Evolutionary conservation across 1,140 invertebrate genomes (phyloP).

Genomic region (Pogonognathellus flavescens): DNA sequence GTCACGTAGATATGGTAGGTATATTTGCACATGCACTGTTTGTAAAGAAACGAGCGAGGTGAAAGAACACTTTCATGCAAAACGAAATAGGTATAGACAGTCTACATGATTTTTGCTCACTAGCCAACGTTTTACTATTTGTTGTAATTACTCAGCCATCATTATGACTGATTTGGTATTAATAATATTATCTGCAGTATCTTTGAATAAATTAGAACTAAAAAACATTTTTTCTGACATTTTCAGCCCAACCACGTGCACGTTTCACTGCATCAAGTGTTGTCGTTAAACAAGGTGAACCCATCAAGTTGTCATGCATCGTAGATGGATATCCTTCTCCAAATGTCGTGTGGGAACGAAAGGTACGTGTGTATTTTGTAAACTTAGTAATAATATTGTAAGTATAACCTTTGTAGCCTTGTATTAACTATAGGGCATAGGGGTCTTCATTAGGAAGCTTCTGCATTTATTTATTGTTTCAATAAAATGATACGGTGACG

Average conservation of each 20-base stretch:
- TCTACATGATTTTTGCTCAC: too few species aligned
- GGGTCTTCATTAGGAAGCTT: neutral
- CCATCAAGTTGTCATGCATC: conserved; percentile 67
- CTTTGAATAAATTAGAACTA: neutral
- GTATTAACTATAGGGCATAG: too few species aligned
- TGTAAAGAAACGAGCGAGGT: too few species aligned
- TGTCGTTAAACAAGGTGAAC: conserved; percentile 67
- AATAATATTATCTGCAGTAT: too few species aligned
- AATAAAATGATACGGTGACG: conserved; percentile 13
- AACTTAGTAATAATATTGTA: neutral
- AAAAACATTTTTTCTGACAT: conserved; percentile 14
- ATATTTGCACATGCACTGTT: too few species aligned
- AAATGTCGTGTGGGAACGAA: conserved; percentile 67
- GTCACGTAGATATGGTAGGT: too few species aligned
- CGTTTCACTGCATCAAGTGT: neutral
- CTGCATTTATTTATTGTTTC: neutral
- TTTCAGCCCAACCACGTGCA: conserved; percentile 52
- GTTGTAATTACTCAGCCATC: too few species aligned
- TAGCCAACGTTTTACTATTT: too few species aligned
- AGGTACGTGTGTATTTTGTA: conserved; percentile 57
- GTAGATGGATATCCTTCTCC: conserved; percentile 67
- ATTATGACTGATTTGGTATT: too few species aligned
- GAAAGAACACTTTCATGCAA: too few species aligned
- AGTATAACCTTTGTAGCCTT: neutral
- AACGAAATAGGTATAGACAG: too few species aligned